Percentiles rank a stretch among this genome's conserved stretches.
Evolutionary conservation across 2,797 vertebrate species (phyloP).

Genomic region (Karalla daura): DNA sequence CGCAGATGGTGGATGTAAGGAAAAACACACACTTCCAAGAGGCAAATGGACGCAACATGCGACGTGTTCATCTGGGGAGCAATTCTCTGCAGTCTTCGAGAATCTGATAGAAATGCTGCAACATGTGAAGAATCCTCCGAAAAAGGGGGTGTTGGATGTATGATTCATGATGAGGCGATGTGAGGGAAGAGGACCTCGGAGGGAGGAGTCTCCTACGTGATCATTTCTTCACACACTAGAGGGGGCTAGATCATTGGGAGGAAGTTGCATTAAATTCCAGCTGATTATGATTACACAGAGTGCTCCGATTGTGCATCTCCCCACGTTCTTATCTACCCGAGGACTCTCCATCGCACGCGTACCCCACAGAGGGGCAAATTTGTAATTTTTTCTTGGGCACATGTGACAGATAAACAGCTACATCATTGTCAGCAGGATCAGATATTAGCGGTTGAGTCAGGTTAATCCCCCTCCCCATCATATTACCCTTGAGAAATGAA

Average conservation of each 20-base stretch:
- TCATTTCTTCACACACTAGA: constrained; percentile 78
- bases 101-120: constrained; percentile 17
- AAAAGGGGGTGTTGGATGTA: constrained; percentile 36
- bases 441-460: constrained; percentile 57
- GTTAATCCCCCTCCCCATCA: constrained; percentile 61
- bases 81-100: constrained; percentile 2
- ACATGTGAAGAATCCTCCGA: constrained; percentile 24
- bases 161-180: too few species aligned
- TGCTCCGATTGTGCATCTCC: constrained; percentile 17
- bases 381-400: constrained; percentile 28
- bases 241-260: constrained; percentile 80
- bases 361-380: constrained; percentile 2
- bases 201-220: constrained; percentile 35
- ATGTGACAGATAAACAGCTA: constrained; percentile 56
- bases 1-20: too few species aligned
- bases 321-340: constrained; percentile 13
- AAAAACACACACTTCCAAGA: neutral
- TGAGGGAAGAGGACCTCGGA: constrained; percentile 31
- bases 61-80: constrained; percentile 15
- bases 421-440: constrained; percentile 54
- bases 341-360: neutral
- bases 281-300: constrained; percentile 45
- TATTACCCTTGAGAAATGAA: constrained; percentile 60
- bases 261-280: constrained; percentile 51
- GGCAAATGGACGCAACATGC: constrained; percentile 12